phyloP scores from a whole-genome alignment of 2,797 vertebrate species.

The Manis crassicaudata region DNA sequence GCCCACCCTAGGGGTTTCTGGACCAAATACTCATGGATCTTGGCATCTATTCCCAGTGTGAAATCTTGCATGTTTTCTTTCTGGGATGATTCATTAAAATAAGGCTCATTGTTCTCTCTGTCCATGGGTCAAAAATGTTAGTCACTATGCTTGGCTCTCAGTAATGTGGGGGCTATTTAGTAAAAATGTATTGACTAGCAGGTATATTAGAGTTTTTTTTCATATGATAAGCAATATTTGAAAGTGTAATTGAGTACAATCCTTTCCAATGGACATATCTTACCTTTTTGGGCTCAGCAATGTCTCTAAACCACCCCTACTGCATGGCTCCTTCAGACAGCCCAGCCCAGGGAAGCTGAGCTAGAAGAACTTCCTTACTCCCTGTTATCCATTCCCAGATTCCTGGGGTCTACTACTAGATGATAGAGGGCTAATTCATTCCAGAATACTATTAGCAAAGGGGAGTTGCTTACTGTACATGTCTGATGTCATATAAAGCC shows the following conservation, averaged over 20 bases:
- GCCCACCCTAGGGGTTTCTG: background rate
- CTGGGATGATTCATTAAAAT: constrained; percentile 3
- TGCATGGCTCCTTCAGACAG: background rate
- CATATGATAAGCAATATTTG: background rate
- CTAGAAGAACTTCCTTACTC: background rate
- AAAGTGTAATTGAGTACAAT: background rate
- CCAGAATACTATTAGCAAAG: background rate
- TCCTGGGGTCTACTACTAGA: background rate
- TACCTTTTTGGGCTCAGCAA: background rate
- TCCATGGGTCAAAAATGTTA: constrained; percentile 41
- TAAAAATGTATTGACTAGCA: background rate
- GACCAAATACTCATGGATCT: background rate
- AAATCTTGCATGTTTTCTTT: constrained; percentile 25
- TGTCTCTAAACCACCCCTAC: background rate
- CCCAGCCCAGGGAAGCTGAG: background rate
- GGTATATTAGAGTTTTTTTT: background rate
- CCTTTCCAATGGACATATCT: background rate
- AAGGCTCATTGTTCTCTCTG: background rate
- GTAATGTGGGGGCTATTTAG: background rate
- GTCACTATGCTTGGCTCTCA: background rate
- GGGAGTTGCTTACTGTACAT: background rate
- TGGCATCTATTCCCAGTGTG: background rate
- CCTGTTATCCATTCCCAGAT: background rate
- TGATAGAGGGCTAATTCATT: background rate
- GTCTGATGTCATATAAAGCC: background rate